phyloP scores from a whole-genome alignment of 1,140 invertebrate species.

The Leguminivora glycinivorella region DNA sequence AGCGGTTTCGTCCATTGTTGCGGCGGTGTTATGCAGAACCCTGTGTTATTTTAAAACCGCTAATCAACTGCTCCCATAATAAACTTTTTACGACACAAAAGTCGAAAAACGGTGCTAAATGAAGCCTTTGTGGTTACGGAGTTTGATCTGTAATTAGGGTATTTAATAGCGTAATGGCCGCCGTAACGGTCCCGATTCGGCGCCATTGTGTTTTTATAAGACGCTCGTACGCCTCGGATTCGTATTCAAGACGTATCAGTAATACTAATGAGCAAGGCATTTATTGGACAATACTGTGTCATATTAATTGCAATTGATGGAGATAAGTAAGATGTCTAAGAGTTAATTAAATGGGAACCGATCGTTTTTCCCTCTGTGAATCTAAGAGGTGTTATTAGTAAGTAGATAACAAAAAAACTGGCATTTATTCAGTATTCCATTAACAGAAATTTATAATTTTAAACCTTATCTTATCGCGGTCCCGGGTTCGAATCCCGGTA shows the following conservation, averaged over 20 bases:
- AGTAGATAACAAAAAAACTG: background rate
- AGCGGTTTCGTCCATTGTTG: conserved; percentile 23
- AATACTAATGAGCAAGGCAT: conserved; percentile 41
- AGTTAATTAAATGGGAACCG: conserved; percentile 10
- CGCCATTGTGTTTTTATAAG: conserved; percentile 56
- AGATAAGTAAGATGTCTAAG: background rate
- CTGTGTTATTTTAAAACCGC: conserved; percentile 65
- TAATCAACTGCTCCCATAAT: conserved; percentile 56
- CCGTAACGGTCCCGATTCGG: conserved; percentile 67
- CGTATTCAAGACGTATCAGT: conserved; percentile 49
- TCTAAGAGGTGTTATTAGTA: background rate
- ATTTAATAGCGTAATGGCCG: conserved; percentile 66
- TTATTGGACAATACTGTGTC: conserved; percentile 17
- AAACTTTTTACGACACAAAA: conserved; percentile 65
- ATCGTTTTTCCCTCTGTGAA: background rate
- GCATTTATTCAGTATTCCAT: no score
- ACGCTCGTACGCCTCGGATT: conserved; percentile 49
- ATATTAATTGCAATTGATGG: background rate
- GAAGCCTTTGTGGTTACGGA: conserved; percentile 68
- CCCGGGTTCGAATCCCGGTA: no score
- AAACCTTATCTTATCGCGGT: no score
- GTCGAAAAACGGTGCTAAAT: conserved; percentile 62
- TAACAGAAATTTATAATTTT: no score
- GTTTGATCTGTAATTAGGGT: conserved; percentile 74
- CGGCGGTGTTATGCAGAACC: conserved; percentile 45